Percentiles rank a stretch among this genome's conserved stretches.
Conservation (phyloP, 1,140 invertebrate genomes). For the Drosophila murphyi region DNA sequence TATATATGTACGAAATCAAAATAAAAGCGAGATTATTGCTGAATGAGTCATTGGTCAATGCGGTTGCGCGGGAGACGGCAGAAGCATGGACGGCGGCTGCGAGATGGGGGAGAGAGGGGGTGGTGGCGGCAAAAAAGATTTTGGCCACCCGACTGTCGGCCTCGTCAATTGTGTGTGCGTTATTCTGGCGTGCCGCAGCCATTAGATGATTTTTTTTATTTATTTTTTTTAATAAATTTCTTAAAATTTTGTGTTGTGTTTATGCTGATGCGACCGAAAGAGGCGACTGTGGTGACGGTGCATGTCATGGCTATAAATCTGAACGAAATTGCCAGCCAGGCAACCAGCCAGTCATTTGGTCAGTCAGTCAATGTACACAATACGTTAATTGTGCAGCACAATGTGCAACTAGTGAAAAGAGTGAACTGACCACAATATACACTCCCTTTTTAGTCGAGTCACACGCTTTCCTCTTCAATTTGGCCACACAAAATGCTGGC, state of each 20-base stretch:
- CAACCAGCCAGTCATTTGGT: slow-evolving; percentile 5
- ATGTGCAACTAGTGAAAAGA: slow-evolving; percentile 33
- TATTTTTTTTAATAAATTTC: not conserved
- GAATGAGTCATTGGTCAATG: slow-evolving; percentile 66
- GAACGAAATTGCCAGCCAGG: slow-evolving; percentile 34
- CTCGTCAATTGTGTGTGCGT: slow-evolving; percentile 52
- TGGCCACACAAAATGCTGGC: not conserved
- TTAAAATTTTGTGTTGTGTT: slow-evolving; percentile 20
- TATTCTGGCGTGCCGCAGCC: slow-evolving; percentile 11
- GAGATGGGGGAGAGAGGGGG: slow-evolving; percentile 11
- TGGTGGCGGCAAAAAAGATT: slow-evolving; percentile 24
- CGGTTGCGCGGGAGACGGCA: not conserved
- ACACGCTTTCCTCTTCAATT: not conserved
- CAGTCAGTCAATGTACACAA: slow-evolving; percentile 27
- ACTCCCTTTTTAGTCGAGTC: not conserved
- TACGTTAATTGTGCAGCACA: slow-evolving; percentile 67
- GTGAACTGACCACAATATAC: slow-evolving; percentile 2
- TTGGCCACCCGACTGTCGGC: slow-evolving; percentile 40
- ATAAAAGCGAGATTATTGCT: slow-evolving; percentile 82
- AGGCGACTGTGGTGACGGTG: slow-evolving; percentile 41
- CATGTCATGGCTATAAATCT: slow-evolving; percentile 48
- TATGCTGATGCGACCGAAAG: slow-evolving; percentile 16
- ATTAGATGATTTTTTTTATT: slow-evolving; percentile 35
- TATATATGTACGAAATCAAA: slow-evolving; percentile 72
- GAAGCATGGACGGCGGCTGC: not conserved